Evolutionary conservation across 1,140 invertebrate genomes (phyloP), one percentile per base, ranked within the genome.

Genomic region (Archegozetes longisetosus): DNA sequence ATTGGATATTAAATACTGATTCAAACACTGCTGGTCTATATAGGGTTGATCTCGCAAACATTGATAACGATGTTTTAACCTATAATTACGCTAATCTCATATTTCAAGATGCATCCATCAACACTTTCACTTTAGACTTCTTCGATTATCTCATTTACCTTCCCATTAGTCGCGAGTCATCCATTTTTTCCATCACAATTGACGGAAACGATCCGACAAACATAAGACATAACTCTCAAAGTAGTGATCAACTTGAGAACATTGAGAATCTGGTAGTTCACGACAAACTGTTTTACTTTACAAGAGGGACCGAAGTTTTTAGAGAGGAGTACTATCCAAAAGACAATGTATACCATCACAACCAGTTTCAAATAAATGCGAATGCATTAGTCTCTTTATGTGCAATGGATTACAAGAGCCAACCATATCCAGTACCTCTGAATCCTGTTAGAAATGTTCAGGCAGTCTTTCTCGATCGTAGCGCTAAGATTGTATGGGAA

Each of bases 261-360:
- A 84, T 85, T 0, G 74, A 82, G 3, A 85, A 86, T 3, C 71
- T 92, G 54, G 82, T 82, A 0, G 82, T 79, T 63, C 80, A 80
- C 0, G 82, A 84, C 67, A 80, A 82, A 0, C 73, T 84, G n/a
- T 84, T 87, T 65, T 86, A 85, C 69, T 87, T 84, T 84, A 86
- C 85, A 0, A 84, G 86, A 68, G 85, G 83, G 0, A 73, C 77
- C 22, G 79, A 82, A 65, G 76, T 77, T 1, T 73, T 85, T 56
- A 78, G 78, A 4, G 84, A 89, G 72, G 82, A 85, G 66, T 84
- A 85, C 68, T 62, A 70, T 48, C 12, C 23, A 12, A 58, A n/a
- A 1, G 64, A 66, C 22, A 29, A 84, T 58, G 79, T 74, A 66
- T 88, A 84, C 65, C 84, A 82, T 66, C 84, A 88, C 67, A 87